Percentiles rank a stretch among this genome's conserved stretches.
These are phyloP conservation scores for Dasysyrphus tricinctus DNA, from an alignment of 2,888 invertebrate genomes.

Conservation along the genomic window DNA sequence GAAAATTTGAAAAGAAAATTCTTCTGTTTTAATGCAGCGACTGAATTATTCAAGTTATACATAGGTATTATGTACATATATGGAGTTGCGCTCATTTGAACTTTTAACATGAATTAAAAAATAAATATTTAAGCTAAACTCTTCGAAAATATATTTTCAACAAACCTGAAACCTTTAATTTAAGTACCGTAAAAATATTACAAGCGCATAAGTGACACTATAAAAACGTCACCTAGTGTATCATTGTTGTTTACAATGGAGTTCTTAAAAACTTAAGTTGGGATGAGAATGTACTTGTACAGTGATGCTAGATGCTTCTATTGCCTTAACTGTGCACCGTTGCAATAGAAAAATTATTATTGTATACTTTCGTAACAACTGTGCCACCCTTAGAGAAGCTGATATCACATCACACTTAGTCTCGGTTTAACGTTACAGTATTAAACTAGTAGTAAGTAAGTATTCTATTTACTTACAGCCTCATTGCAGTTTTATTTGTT, in stretches of 20 bases:
- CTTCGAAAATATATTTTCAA: too few species aligned
- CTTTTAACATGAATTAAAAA: too few species aligned
- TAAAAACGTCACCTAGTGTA: slow-evolving; percentile 56
- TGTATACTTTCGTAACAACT: slow-evolving; percentile 45
- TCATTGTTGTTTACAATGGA: slow-evolving; percentile 14
- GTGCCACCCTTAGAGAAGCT: slow-evolving; percentile 34
- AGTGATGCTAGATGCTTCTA: slow-evolving; percentile 43
- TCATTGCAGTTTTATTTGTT: not conserved
- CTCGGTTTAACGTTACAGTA: slow-evolving; percentile 39
- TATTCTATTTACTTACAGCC: slow-evolving; percentile 7
- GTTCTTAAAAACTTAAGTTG: slow-evolving; percentile 10
- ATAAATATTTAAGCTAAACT: too few species aligned
- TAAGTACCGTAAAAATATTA: too few species aligned
- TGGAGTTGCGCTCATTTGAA: too few species aligned
- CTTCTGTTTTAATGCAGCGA: too few species aligned
- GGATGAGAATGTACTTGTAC: slow-evolving; percentile 7
- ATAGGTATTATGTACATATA: too few species aligned
- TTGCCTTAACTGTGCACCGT: slow-evolving; percentile 38
- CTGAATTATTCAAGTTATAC: too few species aligned
- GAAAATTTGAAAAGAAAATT: too few species aligned
- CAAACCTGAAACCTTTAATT: too few species aligned
- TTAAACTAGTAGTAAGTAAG: slow-evolving; percentile 20
- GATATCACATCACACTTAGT: slow-evolving; percentile 43
- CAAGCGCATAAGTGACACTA: slow-evolving; percentile 37
- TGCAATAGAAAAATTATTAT: slow-evolving; percentile 43